phyloP scores from a whole-genome alignment of 1,140 invertebrate genomes.

The Cyrtorhinus lividipennis region DNA sequence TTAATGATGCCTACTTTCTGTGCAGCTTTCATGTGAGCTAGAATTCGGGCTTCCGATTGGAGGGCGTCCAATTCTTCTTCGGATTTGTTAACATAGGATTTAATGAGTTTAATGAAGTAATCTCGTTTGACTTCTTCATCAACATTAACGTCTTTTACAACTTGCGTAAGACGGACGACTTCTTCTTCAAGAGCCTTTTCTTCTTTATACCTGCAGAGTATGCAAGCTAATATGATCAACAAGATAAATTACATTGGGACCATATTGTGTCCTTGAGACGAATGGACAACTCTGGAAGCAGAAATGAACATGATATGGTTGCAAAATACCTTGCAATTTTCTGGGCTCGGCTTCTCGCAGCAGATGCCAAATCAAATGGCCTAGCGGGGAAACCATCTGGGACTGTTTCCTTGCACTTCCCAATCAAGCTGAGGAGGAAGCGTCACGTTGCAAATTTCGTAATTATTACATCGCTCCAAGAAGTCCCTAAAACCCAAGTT shows the following conservation, averaged over 20 bases:
- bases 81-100: constrained; percentile 54
- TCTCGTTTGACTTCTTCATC: constrained; percentile 71
- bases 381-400: constrained; percentile 17
- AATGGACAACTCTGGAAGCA: too few species aligned
- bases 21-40: constrained; percentile 51
- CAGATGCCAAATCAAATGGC: constrained; percentile 22
- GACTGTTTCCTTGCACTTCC: constrained; percentile 22
- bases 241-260: too few species aligned
- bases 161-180: constrained; percentile 30
- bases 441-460: constrained; percentile 50
- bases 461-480: constrained; percentile 59
- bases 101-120: constrained; percentile 66
- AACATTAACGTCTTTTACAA: constrained; percentile 33
- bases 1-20: constrained; percentile 29
- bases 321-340: constrained; percentile 68
- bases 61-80: constrained; percentile 64
- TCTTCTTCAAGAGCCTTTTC: constrained; percentile 62
- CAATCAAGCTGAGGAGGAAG: constrained; percentile 30
- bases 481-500: constrained; percentile 57
- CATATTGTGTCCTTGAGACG: too few species aligned
- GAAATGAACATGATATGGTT: too few species aligned
- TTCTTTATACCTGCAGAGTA: constrained; percentile 32
- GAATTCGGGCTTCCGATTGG: constrained; percentile 52
- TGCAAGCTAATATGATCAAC: neutral
- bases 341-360: constrained; percentile 36